A percentile compares a stretch with the other conserved stretches of the same genome.
These are phyloP conservation scores for Bucco capensis DNA, from an alignment of 2,113 vertebrate genomes.

Conservation along the genomic window DNA sequence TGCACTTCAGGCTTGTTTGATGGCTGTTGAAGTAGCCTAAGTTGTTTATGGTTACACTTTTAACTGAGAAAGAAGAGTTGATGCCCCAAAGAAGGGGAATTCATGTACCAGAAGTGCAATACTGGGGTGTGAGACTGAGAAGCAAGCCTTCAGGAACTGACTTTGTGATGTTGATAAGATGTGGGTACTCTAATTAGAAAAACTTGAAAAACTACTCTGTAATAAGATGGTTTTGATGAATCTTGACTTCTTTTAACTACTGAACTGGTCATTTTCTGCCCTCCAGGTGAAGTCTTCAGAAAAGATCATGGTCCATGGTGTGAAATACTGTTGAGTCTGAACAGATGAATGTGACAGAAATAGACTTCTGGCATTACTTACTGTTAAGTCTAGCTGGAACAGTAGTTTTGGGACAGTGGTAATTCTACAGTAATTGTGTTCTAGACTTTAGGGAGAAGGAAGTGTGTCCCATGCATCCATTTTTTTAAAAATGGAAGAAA, in stretches of 20 bases:
- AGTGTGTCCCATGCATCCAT: not conserved
- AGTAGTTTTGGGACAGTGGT: not conserved
- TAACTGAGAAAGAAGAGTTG: not conserved
- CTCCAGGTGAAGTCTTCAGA: slow-evolving; percentile 26
- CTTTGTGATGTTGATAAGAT: not conserved
- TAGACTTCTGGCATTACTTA: not conserved
- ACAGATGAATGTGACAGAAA: not conserved
- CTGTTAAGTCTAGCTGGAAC: not conserved
- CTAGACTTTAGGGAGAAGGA: not conserved
- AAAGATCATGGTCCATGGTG: slow-evolving; percentile 4
- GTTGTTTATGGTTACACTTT: not conserved
- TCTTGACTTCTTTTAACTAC: slow-evolving; percentile 24
- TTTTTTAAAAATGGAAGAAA: not conserved
- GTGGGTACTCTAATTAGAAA: not conserved
- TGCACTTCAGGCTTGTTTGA: not conserved
- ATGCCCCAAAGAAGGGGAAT: not conserved
- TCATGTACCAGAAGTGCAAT: not conserved
- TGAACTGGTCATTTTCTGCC: slow-evolving; percentile 28
- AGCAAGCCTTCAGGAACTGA: not conserved
- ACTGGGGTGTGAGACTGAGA: not conserved
- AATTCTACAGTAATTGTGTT: not conserved
- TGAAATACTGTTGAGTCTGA: slow-evolving; percentile 11
- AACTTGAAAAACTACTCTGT: not conserved
- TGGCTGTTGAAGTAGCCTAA: not conserved
- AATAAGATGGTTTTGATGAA: not conserved